Evolutionary conservation across 2,888 invertebrate genomes (phyloP), one percentile per base, ranked within the genome.

Genomic region (Drosophila merina): DNA sequence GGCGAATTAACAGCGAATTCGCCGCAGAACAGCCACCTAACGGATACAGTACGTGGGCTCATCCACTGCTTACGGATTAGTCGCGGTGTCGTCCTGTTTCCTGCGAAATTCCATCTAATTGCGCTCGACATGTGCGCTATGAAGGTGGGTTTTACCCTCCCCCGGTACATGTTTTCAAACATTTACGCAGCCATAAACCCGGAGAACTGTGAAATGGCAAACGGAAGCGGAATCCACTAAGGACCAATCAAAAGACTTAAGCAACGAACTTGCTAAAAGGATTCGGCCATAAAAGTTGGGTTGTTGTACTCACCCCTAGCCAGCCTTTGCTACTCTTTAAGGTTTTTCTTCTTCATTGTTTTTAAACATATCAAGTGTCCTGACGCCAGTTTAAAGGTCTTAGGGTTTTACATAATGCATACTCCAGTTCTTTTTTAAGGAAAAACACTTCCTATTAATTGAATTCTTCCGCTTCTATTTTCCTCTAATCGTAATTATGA

Each of bases 101-200:
- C 56, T 45, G 25, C 48, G 85, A 77, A 82, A 75, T 47, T 57
- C 54, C n/a, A n/a, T 12, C 69, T 78, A 81, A 81, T 84, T 71
- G 57, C 45, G 4, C 36, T 7, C 12, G 12, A 62, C 82, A 79
- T 76, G 76, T 75, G 79, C 59, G 62, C 44, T 68, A 67, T 36
- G 52, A 42, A 57, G 38, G 36, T 54, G 58, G 84, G 78, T 57
- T 72, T 63, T 62, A 38, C 64, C 52, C 63, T 6, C 14, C 50
- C 36, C 8, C 49, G 12, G 14, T 31, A 9, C 49, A 31, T 28
- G 55, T 56, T 55, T 56, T 7, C 40, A 26, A 40, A 58, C 58
- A 45, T 33, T 47, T 47, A 56, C 40, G 20, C 1, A 20, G 14
- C 40, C 40, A 42, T 42, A 42, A 42, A 42, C 3, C 20, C 20